These are phyloP conservation scores for Sitophilus oryzae DNA, from an alignment of 1,140 invertebrate species.

Conservation along the genomic window DNA sequence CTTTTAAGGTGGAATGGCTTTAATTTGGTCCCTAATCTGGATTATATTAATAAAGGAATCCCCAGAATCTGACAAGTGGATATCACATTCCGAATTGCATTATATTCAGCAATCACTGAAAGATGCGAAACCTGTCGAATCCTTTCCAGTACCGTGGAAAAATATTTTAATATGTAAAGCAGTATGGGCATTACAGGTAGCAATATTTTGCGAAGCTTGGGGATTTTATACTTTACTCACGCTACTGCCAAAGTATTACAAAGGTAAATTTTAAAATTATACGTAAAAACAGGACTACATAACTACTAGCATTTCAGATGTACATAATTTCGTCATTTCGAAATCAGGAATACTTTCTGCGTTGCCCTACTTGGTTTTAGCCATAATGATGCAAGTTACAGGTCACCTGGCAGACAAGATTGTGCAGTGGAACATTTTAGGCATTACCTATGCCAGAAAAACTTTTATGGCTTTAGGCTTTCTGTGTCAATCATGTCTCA, in stretches of 20 bases:
- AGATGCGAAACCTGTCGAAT: background rate
- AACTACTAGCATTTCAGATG: slow-evolving; percentile 50
- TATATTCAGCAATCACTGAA: slow-evolving; percentile 1
- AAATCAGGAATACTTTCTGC: slow-evolving; percentile 76
- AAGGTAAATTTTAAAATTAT: no score
- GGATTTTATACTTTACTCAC: slow-evolving; percentile 10
- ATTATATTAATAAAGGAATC: background rate
- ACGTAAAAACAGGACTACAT: no score
- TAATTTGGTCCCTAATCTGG: slow-evolving; percentile 2
- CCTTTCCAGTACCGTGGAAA: background rate
- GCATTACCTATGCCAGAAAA: slow-evolving; percentile 67
- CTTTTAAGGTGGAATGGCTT: background rate
- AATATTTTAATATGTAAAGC: background rate
- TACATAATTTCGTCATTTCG: slow-evolving; percentile 62
- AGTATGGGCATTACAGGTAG: slow-evolving; percentile 3
- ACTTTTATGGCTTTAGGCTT: slow-evolving; percentile 75
- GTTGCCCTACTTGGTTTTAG: slow-evolving; percentile 81
- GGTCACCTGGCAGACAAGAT: slow-evolving; percentile 80
- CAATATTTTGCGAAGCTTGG: slow-evolving; percentile 9
- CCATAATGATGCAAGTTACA: slow-evolving; percentile 67
- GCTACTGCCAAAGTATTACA: slow-evolving; percentile 7
- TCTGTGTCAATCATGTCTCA: slow-evolving; percentile 75
- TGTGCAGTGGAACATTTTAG: slow-evolving; percentile 55
- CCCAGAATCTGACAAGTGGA: background rate
- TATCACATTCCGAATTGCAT: background rate